Percentiles rank a stretch among this genome's conserved stretches.
These are phyloP conservation scores for Chalcis sispes DNA, from an alignment of 2,888 invertebrate genomes.

Conservation along the genomic window DNA sequence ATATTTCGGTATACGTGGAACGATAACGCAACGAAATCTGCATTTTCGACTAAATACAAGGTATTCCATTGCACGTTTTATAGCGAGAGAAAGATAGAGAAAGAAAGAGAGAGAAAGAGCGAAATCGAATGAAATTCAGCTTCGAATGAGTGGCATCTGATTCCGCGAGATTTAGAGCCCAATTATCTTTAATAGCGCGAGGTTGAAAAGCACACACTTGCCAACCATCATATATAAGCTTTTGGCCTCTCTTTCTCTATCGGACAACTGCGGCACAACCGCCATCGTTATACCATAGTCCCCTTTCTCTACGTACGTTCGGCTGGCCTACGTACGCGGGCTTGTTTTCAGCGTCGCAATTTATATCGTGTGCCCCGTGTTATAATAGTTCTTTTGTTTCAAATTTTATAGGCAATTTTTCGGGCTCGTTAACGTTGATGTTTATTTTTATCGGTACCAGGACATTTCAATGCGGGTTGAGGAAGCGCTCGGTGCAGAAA, in stretches of 20 bases:
- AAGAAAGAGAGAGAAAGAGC: too few relatives aligned
- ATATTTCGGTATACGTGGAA: conserved; percentile 4
- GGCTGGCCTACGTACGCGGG: neutral
- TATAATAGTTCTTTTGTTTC: conserved; percentile 51
- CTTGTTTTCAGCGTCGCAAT: conserved; percentile 45
- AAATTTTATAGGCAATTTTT: conserved; percentile 54
- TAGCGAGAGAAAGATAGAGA: too few relatives aligned
- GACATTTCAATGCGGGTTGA: conserved; percentile 13
- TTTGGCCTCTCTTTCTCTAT: neutral
- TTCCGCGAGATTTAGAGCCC: conserved; percentile 52
- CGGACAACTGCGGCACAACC: neutral
- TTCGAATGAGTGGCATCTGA: conserved; percentile 52
- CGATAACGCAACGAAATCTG: conserved; percentile 24
- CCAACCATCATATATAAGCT: neutral
- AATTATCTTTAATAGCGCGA: conserved; percentile 56
- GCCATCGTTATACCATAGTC: neutral
- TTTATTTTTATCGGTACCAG: conserved; percentile 48
- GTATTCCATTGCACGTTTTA: neutral
- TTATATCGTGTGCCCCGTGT: conserved; percentile 38
- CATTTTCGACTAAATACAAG: conserved; percentile 34
- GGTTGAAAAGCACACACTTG: conserved; percentile 46
- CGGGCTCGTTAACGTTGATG: conserved; percentile 47
- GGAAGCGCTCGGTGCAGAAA: neutral
- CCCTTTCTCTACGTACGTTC: conserved; percentile 12
- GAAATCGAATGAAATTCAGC: conserved; percentile 44